Evolutionary conservation across 2,797 vertebrate species (phyloP).

Genomic region (Onychomys arenicola): DNA sequence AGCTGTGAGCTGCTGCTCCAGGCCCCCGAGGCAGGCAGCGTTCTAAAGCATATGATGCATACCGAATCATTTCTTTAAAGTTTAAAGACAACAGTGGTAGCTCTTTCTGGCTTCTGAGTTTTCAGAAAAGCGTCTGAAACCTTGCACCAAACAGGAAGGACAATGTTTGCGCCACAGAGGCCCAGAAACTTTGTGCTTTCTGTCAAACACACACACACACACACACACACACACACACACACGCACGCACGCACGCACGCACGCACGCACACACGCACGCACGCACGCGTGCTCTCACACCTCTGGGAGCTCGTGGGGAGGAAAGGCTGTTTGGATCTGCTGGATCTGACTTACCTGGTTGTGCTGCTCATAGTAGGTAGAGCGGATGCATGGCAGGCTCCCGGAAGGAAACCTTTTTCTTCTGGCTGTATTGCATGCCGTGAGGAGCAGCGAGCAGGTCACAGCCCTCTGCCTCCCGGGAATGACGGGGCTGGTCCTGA

Average conservation of each 20-base stretch:
- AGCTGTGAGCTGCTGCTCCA: background rate
- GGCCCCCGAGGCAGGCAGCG: background rate
- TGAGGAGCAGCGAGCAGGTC: background rate
- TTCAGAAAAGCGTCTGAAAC: slow-evolving; percentile 39
- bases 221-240: no score
- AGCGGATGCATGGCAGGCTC: background rate
- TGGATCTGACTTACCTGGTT: background rate
- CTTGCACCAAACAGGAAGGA: background rate
- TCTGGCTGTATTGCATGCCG: background rate
- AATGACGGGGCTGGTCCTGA: background rate
- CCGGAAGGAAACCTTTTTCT: background rate
- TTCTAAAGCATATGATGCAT: background rate
- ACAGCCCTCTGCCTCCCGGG: background rate
- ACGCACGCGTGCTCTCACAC: no score
- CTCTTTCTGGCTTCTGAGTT: slow-evolving; percentile 15
- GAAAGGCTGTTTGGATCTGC: background rate
- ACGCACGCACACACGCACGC: no score
- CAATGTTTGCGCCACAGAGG: background rate
- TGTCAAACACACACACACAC: background rate
- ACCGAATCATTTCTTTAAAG: background rate
- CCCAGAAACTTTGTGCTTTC: background rate
- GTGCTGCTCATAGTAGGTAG: background rate
- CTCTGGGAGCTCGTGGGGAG: background rate
- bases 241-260: no score
- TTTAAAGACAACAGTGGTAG: background rate